Evolutionary conservation across 2,113 vertebrate genomes (phyloP).

Genomic region (Andinoacara biseriatus): DNA sequence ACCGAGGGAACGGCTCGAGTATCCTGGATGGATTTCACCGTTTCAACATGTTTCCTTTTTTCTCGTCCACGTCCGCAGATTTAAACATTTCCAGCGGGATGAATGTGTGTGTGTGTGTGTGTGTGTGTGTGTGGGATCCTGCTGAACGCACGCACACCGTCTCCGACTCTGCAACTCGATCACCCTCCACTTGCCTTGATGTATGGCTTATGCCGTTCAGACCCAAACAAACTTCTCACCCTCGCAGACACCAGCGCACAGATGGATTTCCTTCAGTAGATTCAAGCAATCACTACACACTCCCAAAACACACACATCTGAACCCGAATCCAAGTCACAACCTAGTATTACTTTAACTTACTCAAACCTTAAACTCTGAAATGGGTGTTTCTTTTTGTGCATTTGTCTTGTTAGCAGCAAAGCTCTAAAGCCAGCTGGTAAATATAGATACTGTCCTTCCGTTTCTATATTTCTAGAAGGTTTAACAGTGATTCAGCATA

Average conservation of each 20-base stretch:
- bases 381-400: neutral
- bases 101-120: constrained; percentile 31
- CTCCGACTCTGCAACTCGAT: constrained; percentile 2
- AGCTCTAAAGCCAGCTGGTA: neutral
- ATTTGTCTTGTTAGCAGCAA: neutral
- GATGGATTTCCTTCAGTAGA: neutral
- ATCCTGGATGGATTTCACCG: constrained; percentile 14
- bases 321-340: neutral
- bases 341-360: neutral
- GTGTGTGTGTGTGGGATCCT: constrained; percentile 22
- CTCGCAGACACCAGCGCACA: neutral
- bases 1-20: neutral
- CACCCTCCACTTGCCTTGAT: constrained; percentile 3
- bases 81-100: constrained; percentile 25
- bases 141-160: neutral
- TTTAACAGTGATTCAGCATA: neutral
- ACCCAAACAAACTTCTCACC: constrained; percentile 15
- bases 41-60: neutral
- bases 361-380: neutral
- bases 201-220: neutral
- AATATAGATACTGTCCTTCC: neutral
- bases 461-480: neutral
- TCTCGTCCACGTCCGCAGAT: neutral
- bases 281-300: neutral
- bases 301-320: neutral